Evolutionary conservation across 2,888 invertebrate species (phyloP).

Genomic region (Drosophila picticornis): DNA sequence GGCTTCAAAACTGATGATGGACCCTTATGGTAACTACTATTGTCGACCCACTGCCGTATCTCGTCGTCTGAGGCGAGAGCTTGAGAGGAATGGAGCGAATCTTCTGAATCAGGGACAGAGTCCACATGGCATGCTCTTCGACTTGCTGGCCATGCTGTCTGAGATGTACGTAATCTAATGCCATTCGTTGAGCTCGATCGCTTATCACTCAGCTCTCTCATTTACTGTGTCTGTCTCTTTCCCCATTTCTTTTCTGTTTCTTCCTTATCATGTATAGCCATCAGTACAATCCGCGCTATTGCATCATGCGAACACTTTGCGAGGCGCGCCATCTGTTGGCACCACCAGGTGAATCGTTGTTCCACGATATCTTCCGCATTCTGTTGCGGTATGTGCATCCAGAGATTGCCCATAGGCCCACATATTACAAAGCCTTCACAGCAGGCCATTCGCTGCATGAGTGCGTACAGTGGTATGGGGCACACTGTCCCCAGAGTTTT

Average conservation of each 20-base stretch:
- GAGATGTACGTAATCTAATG: constrained; percentile 48
- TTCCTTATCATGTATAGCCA: constrained; percentile 54
- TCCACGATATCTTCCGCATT: constrained; percentile 88
- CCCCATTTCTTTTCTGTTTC: not conserved
- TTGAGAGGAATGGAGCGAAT: constrained; percentile 44
- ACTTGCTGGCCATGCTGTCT: constrained; percentile 56
- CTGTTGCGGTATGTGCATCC: constrained; percentile 87
- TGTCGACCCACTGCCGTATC: constrained; percentile 42
- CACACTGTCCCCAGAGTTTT: constrained; percentile 82
- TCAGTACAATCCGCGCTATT: constrained; percentile 83
- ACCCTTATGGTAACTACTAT: constrained; percentile 64
- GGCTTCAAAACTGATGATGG: constrained; percentile 59
- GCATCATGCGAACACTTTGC: constrained; percentile 89
- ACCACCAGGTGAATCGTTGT: constrained; percentile 88
- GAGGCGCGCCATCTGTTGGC: constrained; percentile 88
- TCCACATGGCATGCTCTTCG: constrained; percentile 67
- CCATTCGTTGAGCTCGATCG: not conserved
- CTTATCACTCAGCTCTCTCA: not conserved
- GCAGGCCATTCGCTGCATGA: constrained; percentile 69
- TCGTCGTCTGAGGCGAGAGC: constrained; percentile 53
- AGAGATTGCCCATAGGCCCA: constrained; percentile 69
- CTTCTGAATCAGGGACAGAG: constrained; percentile 39
- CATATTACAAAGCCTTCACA: constrained; percentile 64
- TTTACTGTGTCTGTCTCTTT: not conserved
- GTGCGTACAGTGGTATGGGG: constrained; percentile 79